Base-by-base conservation (phyloP, 2,113 vertebrate species). In the Vombatus ursinus region DNA sequence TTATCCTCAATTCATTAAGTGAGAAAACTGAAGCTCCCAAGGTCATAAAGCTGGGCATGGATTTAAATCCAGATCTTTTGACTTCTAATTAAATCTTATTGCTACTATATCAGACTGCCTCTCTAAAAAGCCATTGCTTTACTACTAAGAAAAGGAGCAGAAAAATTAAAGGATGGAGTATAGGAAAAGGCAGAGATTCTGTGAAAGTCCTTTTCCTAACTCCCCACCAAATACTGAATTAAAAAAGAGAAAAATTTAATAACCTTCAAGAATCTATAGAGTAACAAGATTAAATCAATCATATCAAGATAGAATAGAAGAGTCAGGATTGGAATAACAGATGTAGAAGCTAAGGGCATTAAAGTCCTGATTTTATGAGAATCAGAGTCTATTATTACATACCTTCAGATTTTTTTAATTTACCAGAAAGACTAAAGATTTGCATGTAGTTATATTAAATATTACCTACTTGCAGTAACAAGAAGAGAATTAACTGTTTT, bases 401-500 rank as follows among this genome's bases (percentile, higher is more conserved):
- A 98, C 84, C 90, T 90, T 49, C 24, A 96, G 28, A 4, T 50
- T 93, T 51, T 51, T 96, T 92, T 91, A 91, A 96, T 97, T 95
- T 90, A 97, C 95, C 50, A 96, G 22, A 31, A 94, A 96, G n/a
- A 2, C 50, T 54, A 57, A 96, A 95, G 53, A 96, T 97, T 98
- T 96, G 26, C 8, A 94, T 97, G 89, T 92, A 50, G n/a, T 93
- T 95, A 98, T 90, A 47, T 68, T 95, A 91, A 90, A 92, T 22
- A 96, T 93, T 91, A 97, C 68, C 95, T 97, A 97, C 91, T 22
- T 90, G 11, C 54, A 47, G 3, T 92, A 96, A 98, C 95, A 97
- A 97, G 97, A 97, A 97, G 94, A 97, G 2, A 98, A 96, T 97
- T 98, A 97, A 97, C 68, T 89, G 97, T 97, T 96, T 98, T 97